phyloP scores from a whole-genome alignment of 2,113 vertebrate genomes.

The Gymnocephalus cernua region DNA sequence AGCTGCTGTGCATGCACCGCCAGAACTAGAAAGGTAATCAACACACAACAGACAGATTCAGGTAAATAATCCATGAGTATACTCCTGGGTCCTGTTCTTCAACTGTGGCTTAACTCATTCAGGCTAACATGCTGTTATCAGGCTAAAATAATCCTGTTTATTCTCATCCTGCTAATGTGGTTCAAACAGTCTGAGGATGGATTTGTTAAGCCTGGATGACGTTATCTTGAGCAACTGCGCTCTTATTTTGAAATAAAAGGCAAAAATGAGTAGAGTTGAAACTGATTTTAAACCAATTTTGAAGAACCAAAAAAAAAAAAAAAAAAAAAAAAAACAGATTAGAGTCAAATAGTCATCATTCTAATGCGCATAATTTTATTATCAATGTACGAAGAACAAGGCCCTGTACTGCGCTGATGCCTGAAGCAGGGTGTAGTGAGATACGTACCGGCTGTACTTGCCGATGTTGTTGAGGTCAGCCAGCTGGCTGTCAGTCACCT shows the following conservation, averaged over 20 bases:
- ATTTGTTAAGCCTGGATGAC: not conserved
- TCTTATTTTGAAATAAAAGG: not conserved
- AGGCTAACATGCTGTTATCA: not conserved
- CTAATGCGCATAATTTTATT: not conserved
- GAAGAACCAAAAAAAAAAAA: not conserved
- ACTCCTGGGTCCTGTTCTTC: not conserved
- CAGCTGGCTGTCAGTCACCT: constrained; percentile 92
- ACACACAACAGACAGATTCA: not conserved
- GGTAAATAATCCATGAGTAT: not conserved
- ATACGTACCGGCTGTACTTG: constrained; percentile 91
- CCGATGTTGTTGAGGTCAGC: constrained; percentile 98
- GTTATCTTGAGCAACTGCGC: not conserved
- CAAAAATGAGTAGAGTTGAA: not conserved
- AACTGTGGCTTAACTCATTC: not conserved
- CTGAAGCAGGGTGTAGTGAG: not conserved
- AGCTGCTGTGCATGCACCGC: constrained; percentile 95
- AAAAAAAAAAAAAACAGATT: not conserved
- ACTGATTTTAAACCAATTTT: not conserved
- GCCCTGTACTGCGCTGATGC: not conserved
- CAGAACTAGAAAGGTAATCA: constrained; percentile 84
- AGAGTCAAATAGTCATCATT: not conserved
- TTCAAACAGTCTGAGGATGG: no score
- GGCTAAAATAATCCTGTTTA: not conserved
- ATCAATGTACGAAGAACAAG: not conserved
- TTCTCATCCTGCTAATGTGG: not conserved